phyloP scores from a whole-genome alignment of 2,797 vertebrate species.

The Anguilla megastoma region DNA sequence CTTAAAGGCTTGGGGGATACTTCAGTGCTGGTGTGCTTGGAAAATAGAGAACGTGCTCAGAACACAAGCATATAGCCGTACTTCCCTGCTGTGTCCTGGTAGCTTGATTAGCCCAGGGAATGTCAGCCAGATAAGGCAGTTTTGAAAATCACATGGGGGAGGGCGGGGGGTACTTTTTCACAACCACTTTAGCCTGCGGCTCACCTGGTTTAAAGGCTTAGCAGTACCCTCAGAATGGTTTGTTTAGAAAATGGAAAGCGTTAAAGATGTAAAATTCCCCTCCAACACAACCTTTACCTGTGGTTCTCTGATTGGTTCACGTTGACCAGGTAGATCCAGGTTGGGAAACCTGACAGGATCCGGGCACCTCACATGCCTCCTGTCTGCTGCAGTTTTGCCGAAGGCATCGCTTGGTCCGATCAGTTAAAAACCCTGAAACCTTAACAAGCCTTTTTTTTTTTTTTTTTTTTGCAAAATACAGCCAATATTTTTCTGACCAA shows the following conservation, averaged over 20 bases:
- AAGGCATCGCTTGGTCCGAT: neutral
- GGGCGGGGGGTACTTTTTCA: neutral
- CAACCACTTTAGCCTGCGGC: neutral
- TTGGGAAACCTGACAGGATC: no score
- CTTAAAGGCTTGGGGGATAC: neutral
- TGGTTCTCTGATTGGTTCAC: neutral
- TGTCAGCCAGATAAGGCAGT: neutral
- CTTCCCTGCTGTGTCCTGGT: neutral
- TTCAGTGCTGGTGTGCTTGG: neutral
- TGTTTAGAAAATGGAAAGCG: neutral
- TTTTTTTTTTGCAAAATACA: neutral
- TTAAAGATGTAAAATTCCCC: neutral
- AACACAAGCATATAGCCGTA: no score
- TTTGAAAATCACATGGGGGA: no score
- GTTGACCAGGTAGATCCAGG: neutral
- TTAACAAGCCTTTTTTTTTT: neutral
- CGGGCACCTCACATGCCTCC: neutral
- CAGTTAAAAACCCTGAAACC: neutral
- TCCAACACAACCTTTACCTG: no score
- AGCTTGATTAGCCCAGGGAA: neutral
- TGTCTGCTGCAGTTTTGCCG: neutral
- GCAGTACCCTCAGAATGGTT: neutral
- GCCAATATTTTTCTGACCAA: neutral
- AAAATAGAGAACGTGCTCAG: neutral
- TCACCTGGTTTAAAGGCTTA: neutral